Base-by-base conservation (phyloP, 1,140 invertebrate genomes). In the Euwallacea fornicatus region DNA sequence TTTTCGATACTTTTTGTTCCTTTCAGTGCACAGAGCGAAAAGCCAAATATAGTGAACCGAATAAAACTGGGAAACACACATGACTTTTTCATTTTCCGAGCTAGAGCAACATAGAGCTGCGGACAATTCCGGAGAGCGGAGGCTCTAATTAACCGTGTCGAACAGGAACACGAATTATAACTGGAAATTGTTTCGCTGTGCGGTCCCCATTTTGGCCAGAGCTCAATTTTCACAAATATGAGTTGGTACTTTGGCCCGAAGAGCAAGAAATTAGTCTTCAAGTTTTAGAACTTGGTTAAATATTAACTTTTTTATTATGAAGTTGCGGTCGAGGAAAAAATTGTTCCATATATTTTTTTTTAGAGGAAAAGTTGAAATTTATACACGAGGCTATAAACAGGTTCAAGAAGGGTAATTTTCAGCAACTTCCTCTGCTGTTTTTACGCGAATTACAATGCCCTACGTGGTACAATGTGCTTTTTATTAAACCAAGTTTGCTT, bases 91-190 rank as follows among this genome's bases (percentile, higher is more conserved):
- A 50, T 50, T 50, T 50, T 13, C 21, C 21, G 21, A 33, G 46
- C 13, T 50, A 11, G 46, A 13, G 46, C 46, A 50, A 50, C 55
- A 58, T 15, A 58, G n/a, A 58, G 55, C 59, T 6, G 59, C 42
- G 11, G 59, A 61, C 9, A 41, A 61, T 42, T 61, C 42, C 44
- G 2, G 11, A 63, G 16, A 46, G 44, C 44, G 61, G 43, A 47
- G 33, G 8, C 11, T 47, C 15, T 50, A 50, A 63, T 63, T 63
- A 63, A 63, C 61, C 44, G 43, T 63, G 61, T 63, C 61, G 61
- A 63, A 63, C 61, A 63, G 61, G 61, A 63, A 63, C 61, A 63
- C 43, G 61, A 63, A 63, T 63, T 47, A 63, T 63, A 63, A 63
- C 61, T 63, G 61, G 43, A 63, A 63, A 47, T 63, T 63, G 42